Base-by-base conservation (phyloP, 2,888 invertebrate species). In the Drosophila birchii region DNA sequence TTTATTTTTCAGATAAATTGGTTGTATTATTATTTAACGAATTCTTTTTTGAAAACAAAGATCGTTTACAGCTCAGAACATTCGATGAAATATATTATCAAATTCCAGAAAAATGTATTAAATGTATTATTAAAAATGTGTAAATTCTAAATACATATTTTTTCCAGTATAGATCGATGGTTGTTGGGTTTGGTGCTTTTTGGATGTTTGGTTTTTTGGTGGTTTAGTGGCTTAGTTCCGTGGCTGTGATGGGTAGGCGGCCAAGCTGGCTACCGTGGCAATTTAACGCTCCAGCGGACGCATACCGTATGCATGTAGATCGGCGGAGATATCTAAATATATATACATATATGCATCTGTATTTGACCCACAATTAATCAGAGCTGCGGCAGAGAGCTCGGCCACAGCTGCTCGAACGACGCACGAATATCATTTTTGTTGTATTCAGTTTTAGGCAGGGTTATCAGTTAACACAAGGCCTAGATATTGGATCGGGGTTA, bases 201-300 rank as follows among this genome's bases (percentile, higher is more conserved):
- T 41, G 43, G 45, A 5, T 16, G 51, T 36, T 36, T 6, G 41
- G 5, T 32, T 47, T 16, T 45, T 45, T 16, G n/a, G 45, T 3
- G 38, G 39, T 23, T 38, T 9, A 36, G 12, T 41, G 62, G 53
- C 18, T 34, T 29, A 32, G 39, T 51, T 47, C 41, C 51, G 26
- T 32, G 53, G 57, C 43, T 39, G 20, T 43, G 51, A 32, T 54
- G 66, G 60, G 41, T 60, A 60, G 61, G 62, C 73, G 75, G 54
- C n/a, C 53, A 32, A 67, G 36, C 51, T 49, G 76, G 61, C 77
- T 77, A 60, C 75, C 55, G 73, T 60, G 51, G 64, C 89, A 88
- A 83, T 86, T 83, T 88, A 89, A 66, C 87, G 87, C 85, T 84
- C 85, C 78, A 83, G 51, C 70, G 86, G 69, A 60, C 70, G 53